Conservation (phyloP, 1,140 invertebrate species). For the Neelides sp. region DNA sequence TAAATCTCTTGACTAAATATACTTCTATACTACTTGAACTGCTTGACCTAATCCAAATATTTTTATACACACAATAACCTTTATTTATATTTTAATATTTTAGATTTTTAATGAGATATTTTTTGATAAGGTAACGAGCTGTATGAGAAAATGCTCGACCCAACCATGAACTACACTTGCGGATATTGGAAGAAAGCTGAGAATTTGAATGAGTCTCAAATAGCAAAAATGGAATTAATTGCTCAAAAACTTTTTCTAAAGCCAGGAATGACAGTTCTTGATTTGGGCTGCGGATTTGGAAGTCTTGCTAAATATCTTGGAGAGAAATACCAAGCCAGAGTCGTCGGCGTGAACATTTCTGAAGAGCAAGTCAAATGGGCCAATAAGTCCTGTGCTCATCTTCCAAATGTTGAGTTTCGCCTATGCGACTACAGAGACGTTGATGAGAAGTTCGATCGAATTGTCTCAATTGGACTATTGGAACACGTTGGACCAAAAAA, state of each 20-base stretch:
- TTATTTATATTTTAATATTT: neutral
- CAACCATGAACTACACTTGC: slow-evolving; percentile 11
- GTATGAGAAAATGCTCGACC: slow-evolving; percentile 17
- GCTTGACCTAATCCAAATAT: too few species aligned
- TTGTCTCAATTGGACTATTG: slow-evolving; percentile 29
- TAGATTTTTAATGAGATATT: neutral
- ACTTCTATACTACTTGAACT: neutral
- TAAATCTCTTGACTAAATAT: neutral
- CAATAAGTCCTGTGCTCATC: slow-evolving; percentile 8
- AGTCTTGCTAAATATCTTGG: slow-evolving; percentile 20
- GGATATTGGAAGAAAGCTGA: slow-evolving; percentile 21
- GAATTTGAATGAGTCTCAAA: slow-evolving; percentile 29
- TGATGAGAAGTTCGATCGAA: slow-evolving; percentile 26
- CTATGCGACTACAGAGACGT: slow-evolving; percentile 26
- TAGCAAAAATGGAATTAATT: slow-evolving; percentile 32
- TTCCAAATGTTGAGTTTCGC: slow-evolving; percentile 20
- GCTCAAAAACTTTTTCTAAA: slow-evolving; percentile 31
- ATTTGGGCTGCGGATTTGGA: slow-evolving; percentile 35
- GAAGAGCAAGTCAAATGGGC: slow-evolving; percentile 19
- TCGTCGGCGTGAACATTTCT: slow-evolving; percentile 22
- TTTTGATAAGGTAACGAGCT: slow-evolving; percentile 17
- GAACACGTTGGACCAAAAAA: slow-evolving; percentile 27
- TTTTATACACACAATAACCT: too few species aligned
- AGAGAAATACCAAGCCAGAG: slow-evolving; percentile 20
- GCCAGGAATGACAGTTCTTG: slow-evolving; percentile 31